Percentiles rank a stretch among this genome's conserved stretches.
These are phyloP conservation scores for Rostratula benghalensis DNA, from an alignment of 2,113 vertebrate species.

Conservation along the genomic window DNA sequence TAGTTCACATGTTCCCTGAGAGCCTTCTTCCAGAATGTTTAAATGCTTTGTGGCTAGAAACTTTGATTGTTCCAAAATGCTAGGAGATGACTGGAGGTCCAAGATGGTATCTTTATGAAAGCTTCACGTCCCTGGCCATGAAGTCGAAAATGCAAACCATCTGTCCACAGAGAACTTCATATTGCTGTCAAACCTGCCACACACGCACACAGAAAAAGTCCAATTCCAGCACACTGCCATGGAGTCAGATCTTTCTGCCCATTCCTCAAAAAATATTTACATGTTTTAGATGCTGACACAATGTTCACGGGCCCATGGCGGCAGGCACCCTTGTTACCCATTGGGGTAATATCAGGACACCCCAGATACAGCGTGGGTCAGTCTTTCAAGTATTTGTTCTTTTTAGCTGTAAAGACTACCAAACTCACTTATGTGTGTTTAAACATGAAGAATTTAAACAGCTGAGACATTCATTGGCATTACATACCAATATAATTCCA, in stretches of 20 bases:
- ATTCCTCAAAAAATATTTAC: not conserved
- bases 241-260: not conserved
- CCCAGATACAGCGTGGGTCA: not conserved
- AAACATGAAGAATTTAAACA: not conserved
- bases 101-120: not conserved
- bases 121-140: not conserved
- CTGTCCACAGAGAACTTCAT: not conserved
- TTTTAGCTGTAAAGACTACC: not conserved
- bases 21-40: not conserved
- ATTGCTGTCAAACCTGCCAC: not conserved
- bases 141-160: not conserved
- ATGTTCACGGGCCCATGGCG: not conserved
- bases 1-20: not conserved
- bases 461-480: not conserved
- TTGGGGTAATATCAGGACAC: not conserved
- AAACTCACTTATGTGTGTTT: not conserved
- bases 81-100: not conserved
- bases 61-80: not conserved
- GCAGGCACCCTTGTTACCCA: not conserved
- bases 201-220: too few species aligned
- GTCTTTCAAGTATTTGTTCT: not conserved
- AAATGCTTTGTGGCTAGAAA: not conserved
- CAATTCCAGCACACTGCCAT: not conserved
- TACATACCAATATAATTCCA: not conserved
- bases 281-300: not conserved